phyloP scores from a whole-genome alignment of 2,888 invertebrate species.

The Falcaria lacertinaria region DNA sequence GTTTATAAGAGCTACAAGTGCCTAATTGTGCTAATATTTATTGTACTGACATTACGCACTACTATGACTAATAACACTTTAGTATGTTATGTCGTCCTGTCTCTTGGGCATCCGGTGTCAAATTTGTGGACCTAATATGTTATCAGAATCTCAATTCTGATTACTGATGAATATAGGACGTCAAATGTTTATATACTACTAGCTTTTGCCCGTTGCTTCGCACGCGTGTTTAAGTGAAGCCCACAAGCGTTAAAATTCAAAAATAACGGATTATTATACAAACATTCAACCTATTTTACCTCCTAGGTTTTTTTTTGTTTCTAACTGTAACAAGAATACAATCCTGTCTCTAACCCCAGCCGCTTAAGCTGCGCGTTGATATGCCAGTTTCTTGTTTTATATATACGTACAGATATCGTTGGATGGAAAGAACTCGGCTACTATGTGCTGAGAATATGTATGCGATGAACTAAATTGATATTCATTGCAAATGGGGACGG shows the following conservation, averaged over 20 bases:
- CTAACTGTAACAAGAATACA: too few relatives aligned
- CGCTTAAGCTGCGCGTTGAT: too few relatives aligned
- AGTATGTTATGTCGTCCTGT: conserved; percentile 22
- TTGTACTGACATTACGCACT: conserved; percentile 26
- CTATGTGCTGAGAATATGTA: conserved; percentile 23
- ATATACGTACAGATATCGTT: too few relatives aligned
- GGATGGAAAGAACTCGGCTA: too few relatives aligned
- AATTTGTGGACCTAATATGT: conserved; percentile 42
- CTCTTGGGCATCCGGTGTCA: conserved; percentile 51
- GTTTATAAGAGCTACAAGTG: conserved; percentile 18
- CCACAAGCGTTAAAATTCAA: too few relatives aligned
- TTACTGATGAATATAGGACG: conserved; percentile 17
- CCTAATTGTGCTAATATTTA: conserved; percentile 42
- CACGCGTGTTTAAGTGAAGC: too few relatives aligned
- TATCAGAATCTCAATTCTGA: conserved; percentile 39
- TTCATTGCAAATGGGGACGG: conserved; percentile 1
- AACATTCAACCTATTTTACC: too few relatives aligned
- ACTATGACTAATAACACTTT: conserved; percentile 11
- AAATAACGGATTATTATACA: too few relatives aligned
- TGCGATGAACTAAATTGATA: conserved; percentile 1
- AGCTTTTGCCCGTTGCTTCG: neutral
- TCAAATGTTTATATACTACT: neutral
- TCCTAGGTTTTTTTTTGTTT: too few relatives aligned
- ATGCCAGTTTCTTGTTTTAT: too few relatives aligned
- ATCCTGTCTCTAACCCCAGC: too few relatives aligned